Evolutionary conservation across 2,113 vertebrate species (phyloP).

Genomic region (Hyla sarda): DNA sequence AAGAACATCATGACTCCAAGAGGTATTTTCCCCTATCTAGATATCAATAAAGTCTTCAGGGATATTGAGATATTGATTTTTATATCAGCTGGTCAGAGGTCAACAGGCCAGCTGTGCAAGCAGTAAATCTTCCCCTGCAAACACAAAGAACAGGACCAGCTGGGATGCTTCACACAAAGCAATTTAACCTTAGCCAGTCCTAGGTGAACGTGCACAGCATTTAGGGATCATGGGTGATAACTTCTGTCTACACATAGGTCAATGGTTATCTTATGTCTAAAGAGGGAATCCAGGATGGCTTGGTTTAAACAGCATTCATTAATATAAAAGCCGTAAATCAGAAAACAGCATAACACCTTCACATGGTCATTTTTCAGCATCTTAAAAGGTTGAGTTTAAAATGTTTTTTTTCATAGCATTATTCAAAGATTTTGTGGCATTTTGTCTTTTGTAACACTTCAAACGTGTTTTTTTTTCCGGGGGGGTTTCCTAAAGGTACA

Average conservation of each 20-base stretch:
- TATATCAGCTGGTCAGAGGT: slow-evolving; percentile 45
- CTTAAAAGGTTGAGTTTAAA: too few relatives aligned
- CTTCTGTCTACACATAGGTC: neutral
- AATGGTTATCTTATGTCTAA: neutral
- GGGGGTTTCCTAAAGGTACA: too few relatives aligned
- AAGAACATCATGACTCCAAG: slow-evolving; percentile 1
- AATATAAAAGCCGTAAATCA: neutral
- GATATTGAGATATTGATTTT: slow-evolving; percentile 25
- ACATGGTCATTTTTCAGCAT: too few relatives aligned
- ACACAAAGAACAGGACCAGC: slow-evolving; percentile 7
- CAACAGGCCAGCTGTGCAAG: slow-evolving; percentile 27
- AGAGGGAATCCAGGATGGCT: neutral
- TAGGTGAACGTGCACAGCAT: neutral
- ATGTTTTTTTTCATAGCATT: too few relatives aligned
- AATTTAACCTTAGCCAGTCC: neutral
- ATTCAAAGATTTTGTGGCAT: too few relatives aligned
- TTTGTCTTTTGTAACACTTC: too few relatives aligned
- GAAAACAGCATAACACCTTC: too few relatives aligned
- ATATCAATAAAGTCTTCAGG: slow-evolving; percentile 16
- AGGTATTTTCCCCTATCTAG: neutral
- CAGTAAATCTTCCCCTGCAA: neutral
- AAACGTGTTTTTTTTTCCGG: too few relatives aligned
- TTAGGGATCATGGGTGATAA: neutral
- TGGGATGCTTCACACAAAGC: neutral
- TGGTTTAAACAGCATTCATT: neutral